These are phyloP conservation scores for Arrhopalites spinosus DNA, from an alignment of 2,888 invertebrate species.

Conservation along the genomic window DNA sequence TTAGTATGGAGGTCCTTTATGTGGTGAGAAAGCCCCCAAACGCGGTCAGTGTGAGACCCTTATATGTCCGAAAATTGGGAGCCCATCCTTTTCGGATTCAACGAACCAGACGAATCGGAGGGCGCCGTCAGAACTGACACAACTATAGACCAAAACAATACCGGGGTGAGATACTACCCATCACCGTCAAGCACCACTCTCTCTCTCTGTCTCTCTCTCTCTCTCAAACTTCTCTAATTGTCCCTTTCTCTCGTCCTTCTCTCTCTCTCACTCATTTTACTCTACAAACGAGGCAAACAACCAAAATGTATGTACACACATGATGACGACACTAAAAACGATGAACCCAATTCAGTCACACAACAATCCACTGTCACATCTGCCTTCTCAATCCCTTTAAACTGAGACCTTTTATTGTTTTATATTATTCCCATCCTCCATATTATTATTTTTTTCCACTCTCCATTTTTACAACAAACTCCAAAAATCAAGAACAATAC, in stretches of 20 bases:
- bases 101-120: constrained; percentile 55
- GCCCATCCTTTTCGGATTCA: constrained; percentile 55
- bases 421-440: background rate
- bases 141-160: constrained; percentile 52
- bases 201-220: constrained; percentile 35
- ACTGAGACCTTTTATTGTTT: constrained; percentile 40
- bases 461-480: constrained; percentile 5
- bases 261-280: background rate
- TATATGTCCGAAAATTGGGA: constrained; percentile 45
- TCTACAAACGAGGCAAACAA: no score
- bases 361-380: constrained; percentile 20
- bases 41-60: constrained; percentile 48
- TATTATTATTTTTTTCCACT: background rate
- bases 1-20: constrained; percentile 49
- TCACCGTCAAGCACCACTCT: constrained; percentile 44
- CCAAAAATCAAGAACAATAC: no score
- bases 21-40: constrained; percentile 42
- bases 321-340: background rate
- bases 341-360: constrained; percentile 1
- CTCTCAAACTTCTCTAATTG: constrained; percentile 12
- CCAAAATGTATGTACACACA: background rate
- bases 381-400: constrained; percentile 42
- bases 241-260: constrained; percentile 29
- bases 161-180: constrained; percentile 42
- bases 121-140: constrained; percentile 55